Evolutionary conservation across 1,140 invertebrate genomes (phyloP), one percentile per base, ranked within the genome.

Genomic region (Drosophila hydei): DNA sequence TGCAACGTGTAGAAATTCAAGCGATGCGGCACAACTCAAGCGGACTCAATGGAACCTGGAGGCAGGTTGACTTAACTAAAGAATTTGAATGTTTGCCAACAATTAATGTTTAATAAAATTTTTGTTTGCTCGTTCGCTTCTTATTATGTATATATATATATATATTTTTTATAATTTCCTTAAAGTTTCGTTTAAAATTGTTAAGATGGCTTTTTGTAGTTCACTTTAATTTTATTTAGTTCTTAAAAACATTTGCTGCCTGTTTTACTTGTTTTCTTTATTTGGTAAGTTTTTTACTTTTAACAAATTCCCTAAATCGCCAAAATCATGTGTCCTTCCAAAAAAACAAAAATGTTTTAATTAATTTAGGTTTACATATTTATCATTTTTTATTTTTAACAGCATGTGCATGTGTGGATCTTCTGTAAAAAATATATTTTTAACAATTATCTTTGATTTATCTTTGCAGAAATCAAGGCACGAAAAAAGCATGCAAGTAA

Each of bases 401-500:
- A 19, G 21, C 33, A 60, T 43, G 40, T 48, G 60, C 61, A 72
- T 50, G 40, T 43, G 33, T 11, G 6, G 4, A 3, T 36, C 14
- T 7, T 1, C 7, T 23, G 16, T 50, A 23, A 11, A 9, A 50
- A 12, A 42, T 40, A 54, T 36, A 16, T 16, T 2, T 30, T 8
- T 48, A 61, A 56, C 45, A 42, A 16, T 14, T 51, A 18, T 52
- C 47, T 47, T 42, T 38, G 48, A 4, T 61, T 69, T 47, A n/a
- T 18, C 73, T 91, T 94, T 94, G 81, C 94, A 95, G 95, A 95
- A 94, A 94, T 95, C 92, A 95, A 95, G 92, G 93, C 94, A 91
- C 94, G 94, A 92, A 95, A 94, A 93, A 95, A 95, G 91, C 93
- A 94, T 91, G 92, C 94, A 93, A 94, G 94, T 95, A 92, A 84